These are phyloP conservation scores for Eueides isabella DNA, from an alignment of 1,140 invertebrate species.

Conservation along the genomic window DNA sequence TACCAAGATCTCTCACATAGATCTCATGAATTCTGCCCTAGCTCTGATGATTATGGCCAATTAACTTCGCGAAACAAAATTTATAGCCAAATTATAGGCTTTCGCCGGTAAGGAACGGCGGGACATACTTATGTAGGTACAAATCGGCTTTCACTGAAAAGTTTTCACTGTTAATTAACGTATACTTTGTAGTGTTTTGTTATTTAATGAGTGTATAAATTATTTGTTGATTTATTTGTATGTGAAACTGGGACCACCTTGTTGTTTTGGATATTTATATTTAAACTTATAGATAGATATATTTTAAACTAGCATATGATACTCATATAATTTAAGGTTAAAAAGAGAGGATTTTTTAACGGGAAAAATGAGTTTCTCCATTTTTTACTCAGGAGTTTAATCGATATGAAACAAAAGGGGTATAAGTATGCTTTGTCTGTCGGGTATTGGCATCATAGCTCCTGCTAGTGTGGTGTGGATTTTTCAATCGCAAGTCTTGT, in stretches of 20 bases:
- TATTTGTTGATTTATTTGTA: not conserved
- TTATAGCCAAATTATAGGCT: slow-evolving; percentile 34
- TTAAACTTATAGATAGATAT: no score
- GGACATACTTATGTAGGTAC: not conserved
- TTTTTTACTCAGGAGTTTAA: no score
- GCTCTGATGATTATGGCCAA: slow-evolving; percentile 29
- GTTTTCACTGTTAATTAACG: slow-evolving; percentile 28
- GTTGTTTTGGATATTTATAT: not conserved
- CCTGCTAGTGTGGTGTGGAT: no score
- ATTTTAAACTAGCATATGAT: no score
- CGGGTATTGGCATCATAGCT: no score
- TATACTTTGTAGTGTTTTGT: slow-evolving; percentile 13
- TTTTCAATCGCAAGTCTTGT: no score
- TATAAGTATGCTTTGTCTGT: no score
- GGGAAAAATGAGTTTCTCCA: no score
- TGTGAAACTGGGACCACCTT: not conserved
- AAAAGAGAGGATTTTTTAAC: no score
- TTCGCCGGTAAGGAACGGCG: slow-evolving; percentile 28
- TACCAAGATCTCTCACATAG: slow-evolving; percentile 15
- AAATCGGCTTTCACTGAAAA: slow-evolving; percentile 32
- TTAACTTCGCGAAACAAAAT: slow-evolving; percentile 36
- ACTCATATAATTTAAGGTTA: no score
- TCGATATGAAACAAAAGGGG: no score
- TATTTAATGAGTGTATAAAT: not conserved
- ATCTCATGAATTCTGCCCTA: slow-evolving; percentile 6